Evolutionary conservation across 2,797 vertebrate genomes (phyloP).

Genomic region (Coluber constrictor): DNA sequence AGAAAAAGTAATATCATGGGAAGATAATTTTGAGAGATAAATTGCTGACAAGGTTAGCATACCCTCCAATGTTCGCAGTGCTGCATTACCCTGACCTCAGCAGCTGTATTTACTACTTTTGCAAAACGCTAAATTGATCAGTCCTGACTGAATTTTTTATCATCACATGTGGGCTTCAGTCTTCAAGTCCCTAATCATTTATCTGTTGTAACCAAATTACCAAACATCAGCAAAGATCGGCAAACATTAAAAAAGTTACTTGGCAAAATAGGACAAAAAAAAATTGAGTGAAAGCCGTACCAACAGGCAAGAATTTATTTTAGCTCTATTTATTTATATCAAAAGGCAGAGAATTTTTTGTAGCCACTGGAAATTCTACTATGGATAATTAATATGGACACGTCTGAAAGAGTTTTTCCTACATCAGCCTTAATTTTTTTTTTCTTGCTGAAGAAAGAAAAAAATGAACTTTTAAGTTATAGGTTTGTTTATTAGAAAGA

Average conservation of each 20-base stretch:
- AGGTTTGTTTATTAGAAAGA: not conserved
- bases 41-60: not conserved
- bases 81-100: not conserved
- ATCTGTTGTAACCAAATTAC: conserved; percentile 33
- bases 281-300: not conserved
- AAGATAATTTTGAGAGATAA: not conserved
- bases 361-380: not conserved
- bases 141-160: conserved; percentile 11
- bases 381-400: not conserved
- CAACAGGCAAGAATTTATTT: not conserved
- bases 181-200: conserved; percentile 33
- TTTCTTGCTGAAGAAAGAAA: not conserved
- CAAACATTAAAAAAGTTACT: not conserved
- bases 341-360: not conserved
- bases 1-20: not conserved
- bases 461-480: not conserved
- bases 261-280: not conserved
- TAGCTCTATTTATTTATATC: not conserved
- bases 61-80: not conserved
- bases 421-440: not conserved
- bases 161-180: not conserved
- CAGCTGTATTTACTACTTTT: not conserved
- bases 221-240: not conserved
- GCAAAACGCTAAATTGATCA: conserved; percentile 9
- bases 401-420: not conserved